A percentile compares a stretch with the other conserved stretches of the same genome.
Evolutionary conservation across 1,140 invertebrate species (phyloP).

Genomic region (Papilio glaucus): DNA sequence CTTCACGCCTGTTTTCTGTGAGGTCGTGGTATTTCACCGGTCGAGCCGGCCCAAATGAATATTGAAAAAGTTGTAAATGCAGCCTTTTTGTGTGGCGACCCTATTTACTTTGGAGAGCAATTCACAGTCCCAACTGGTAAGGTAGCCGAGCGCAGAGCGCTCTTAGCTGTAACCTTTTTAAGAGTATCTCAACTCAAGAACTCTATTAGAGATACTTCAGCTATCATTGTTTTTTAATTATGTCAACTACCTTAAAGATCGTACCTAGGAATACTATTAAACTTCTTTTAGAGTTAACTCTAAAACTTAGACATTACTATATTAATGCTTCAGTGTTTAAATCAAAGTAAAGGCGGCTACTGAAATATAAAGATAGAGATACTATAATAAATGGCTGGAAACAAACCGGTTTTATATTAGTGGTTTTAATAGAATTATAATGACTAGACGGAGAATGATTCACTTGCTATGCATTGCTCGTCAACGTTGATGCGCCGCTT

Average conservation of each 20-base stretch:
- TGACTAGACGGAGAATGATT: neutral
- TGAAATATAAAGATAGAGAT: neutral
- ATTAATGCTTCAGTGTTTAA: too few relatives aligned
- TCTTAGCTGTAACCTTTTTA: neutral
- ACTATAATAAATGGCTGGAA: neutral
- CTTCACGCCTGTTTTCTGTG: too few relatives aligned
- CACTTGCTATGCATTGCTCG: constrained; percentile 15
- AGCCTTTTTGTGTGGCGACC: too few relatives aligned
- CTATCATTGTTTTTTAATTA: neutral
- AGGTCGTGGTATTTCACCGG: too few relatives aligned
- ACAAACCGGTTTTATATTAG: neutral
- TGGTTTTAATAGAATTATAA: constrained; percentile 18
- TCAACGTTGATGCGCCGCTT: constrained; percentile 12
- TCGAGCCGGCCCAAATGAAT: too few relatives aligned
- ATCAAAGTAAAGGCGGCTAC: too few relatives aligned
- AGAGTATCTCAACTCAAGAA: neutral
- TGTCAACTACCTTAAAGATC: neutral
- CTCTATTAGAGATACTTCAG: neutral
- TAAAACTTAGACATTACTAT: too few relatives aligned
- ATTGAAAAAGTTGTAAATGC: too few relatives aligned
- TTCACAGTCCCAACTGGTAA: neutral
- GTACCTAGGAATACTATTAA: too few relatives aligned
- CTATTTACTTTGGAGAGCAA: neutral
- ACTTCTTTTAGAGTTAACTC: too few relatives aligned
- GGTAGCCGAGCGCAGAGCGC: neutral